phyloP scores from a whole-genome alignment of 2,888 invertebrate genomes.

The Tetanocera ferruginea region DNA sequence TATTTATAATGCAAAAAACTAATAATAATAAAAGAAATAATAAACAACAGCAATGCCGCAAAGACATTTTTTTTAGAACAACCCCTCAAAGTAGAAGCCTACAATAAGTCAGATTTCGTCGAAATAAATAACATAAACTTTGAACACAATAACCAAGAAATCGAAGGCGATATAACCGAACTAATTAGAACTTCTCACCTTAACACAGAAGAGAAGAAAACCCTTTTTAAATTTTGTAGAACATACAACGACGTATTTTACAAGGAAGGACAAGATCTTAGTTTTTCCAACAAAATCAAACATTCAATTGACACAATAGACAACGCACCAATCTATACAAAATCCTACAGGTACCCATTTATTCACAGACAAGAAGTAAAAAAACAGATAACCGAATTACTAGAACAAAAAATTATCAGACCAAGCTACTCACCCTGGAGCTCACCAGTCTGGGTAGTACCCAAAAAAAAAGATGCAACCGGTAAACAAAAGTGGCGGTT shows the following conservation, averaged over 20 bases:
- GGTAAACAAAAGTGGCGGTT: slow-evolving; percentile 35
- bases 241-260: slow-evolving; percentile 2
- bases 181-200: too few relatives aligned
- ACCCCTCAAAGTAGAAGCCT: slow-evolving; percentile 4
- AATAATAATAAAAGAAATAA: not conserved
- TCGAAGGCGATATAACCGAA: too few relatives aligned
- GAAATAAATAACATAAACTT: too few relatives aligned
- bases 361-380: too few relatives aligned
- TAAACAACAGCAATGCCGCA: not conserved
- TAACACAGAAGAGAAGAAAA: too few relatives aligned
- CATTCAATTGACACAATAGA: slow-evolving; percentile 47
- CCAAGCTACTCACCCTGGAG: slow-evolving; percentile 29
- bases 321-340: slow-evolving; percentile 46
- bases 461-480: slow-evolving; percentile 38
- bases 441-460: slow-evolving; percentile 34
- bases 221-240: not conserved
- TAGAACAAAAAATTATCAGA: slow-evolving; percentile 40
- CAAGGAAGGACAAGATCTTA: not conserved
- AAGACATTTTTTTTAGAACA: slow-evolving; percentile 11
- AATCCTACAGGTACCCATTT: slow-evolving; percentile 46
- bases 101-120: too few relatives aligned
- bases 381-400: too few relatives aligned
- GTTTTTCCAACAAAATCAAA: slow-evolving; percentile 19
- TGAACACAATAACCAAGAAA: too few relatives aligned
- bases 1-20: slow-evolving; percentile 9